Evolutionary conservation across 64 coral and sea anemone species (phyloP), one percentile per base, ranked within the genome.

Genomic region (Dendronephthya gigantea): DNA sequence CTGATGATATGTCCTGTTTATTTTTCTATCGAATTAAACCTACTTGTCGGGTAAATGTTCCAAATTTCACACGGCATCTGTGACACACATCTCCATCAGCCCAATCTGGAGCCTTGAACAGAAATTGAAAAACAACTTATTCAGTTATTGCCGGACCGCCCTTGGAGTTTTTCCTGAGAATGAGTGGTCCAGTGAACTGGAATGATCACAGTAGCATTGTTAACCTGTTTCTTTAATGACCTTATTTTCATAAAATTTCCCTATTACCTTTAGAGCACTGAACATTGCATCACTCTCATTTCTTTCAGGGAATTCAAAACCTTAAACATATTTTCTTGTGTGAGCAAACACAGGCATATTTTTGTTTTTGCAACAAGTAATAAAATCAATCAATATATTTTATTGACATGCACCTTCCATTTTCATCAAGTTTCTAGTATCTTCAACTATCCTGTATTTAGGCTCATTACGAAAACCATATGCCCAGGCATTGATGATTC

Each of bases 41-140:
- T 89, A 98, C 95, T 92, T 98, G 95, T 91, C 95, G 90, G 30
- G 90, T 82, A 41, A 98, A 89, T 76, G 92, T 93, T 70, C 89
- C 92, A 87, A 98, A 98, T 82, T 98, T 98, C n/a, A 98, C 95
- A 58, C 95, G 90, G 30, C 95, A 98, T 89, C 93, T 98, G 58
- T 98, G 92, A 88, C 95, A 98, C 5, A 93, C 92, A 79, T 98
- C 95, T 48, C 95, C 95, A 17, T 98, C 95, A 30, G 92, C 95
- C 95, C 95, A 98, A 35, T 93, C 95, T 85, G 95, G 95, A 69
- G 95, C 95, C 95, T n/a, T 91, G 14, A 19, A 75, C 32, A 25
- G 28, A 79, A 79, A 34, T 10, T 6, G 15, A 34, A 1, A 79
- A 34, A 27, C 12, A 74, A 30, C 22, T 13, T 74, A 30, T 27